Percentiles rank a stretch among this genome's conserved stretches.
These are phyloP conservation scores for Sebastes melanostomus DNA, from an alignment of 2,797 vertebrate species.

Conservation along the genomic window DNA sequence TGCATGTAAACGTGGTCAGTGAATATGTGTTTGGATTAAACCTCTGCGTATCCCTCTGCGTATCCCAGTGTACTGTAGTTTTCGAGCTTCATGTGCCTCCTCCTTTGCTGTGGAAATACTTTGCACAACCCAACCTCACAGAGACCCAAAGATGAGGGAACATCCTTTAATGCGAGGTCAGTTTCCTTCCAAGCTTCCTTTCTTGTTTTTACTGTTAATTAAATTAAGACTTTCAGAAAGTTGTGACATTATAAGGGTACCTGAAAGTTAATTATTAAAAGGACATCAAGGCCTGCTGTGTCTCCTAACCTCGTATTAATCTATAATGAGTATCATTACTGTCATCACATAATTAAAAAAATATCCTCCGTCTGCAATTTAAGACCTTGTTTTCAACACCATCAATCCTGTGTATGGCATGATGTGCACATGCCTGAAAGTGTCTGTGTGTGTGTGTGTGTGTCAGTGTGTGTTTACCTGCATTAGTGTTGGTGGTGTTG, in stretches of 20 bases:
- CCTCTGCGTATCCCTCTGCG: too few relatives aligned
- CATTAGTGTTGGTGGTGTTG: conserved; percentile 89
- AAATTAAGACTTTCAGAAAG: not conserved
- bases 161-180: not conserved
- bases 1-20: too few relatives aligned
- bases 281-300: not conserved
- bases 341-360: not conserved
- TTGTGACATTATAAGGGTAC: not conserved
- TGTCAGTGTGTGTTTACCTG: conserved; percentile 57
- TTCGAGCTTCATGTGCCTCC: not conserved
- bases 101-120: not conserved
- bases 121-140: not conserved
- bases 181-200: not conserved
- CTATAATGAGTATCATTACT: not conserved
- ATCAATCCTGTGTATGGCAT: not conserved
- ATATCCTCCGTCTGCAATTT: not conserved
- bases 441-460: not conserved
- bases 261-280: not conserved
- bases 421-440: not conserved
- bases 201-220: not conserved
- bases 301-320: not conserved
- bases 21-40: not conserved
- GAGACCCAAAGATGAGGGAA: not conserved
- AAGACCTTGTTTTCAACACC: not conserved
- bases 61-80: not conserved